Evolutionary conservation across 2,797 vertebrate species (phyloP).

Genomic region (Sebastiscus albofasciatus): DNA sequence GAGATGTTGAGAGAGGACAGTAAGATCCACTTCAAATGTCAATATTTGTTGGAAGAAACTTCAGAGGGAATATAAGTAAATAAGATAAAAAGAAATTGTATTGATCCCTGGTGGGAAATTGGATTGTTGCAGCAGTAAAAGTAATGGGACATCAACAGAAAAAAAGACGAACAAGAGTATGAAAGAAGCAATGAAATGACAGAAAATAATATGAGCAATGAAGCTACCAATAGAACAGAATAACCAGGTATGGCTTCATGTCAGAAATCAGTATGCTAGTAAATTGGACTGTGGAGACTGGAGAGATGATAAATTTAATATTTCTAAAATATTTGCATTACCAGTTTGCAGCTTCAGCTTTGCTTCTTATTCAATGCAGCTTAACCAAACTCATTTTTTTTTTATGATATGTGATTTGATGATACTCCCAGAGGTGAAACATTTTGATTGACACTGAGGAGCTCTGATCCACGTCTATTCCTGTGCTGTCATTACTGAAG

Average conservation of each 20-base stretch:
- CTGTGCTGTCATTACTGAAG: neutral
- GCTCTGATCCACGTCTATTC: neutral
- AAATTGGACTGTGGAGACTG: neutral
- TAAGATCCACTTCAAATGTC: slow-evolving; percentile 17
- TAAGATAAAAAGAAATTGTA: slow-evolving; percentile 24
- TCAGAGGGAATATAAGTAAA: slow-evolving; percentile 27
- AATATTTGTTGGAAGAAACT: slow-evolving; percentile 13
- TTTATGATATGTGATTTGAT: neutral
- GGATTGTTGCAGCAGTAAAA: slow-evolving; percentile 22
- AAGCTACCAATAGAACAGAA: neutral
- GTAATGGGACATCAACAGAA: neutral
- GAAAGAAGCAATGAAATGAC: slow-evolving; percentile 1
- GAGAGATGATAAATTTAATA: neutral
- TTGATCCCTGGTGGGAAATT: slow-evolving; percentile 36
- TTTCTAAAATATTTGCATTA: neutral
- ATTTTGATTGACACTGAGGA: neutral
- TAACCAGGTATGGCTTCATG: neutral
- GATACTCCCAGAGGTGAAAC: neutral
- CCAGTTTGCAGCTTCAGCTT: neutral
- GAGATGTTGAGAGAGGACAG: slow-evolving; percentile 4
- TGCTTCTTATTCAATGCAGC: neutral
- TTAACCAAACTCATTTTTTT: neutral
- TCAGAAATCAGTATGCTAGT: neutral
- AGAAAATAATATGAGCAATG: neutral
- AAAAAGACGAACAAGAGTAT: neutral